These are phyloP conservation scores for Microctonus hyperodae DNA, from an alignment of 2,888 invertebrate genomes.

Conservation along the genomic window DNA sequence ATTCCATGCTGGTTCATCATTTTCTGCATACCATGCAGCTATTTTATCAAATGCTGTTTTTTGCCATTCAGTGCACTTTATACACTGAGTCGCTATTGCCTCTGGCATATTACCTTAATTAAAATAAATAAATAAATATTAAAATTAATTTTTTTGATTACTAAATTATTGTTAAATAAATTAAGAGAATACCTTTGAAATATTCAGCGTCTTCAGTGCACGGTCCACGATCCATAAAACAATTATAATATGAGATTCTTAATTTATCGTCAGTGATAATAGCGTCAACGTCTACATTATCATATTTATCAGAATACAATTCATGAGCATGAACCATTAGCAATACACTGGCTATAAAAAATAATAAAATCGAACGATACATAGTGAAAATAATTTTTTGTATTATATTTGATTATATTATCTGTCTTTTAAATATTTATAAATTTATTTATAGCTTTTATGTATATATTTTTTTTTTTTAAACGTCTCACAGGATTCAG, in stretches of 20 bases:
- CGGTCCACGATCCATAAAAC: slow-evolving; percentile 46
- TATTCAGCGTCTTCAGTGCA: slow-evolving; percentile 47
- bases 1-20: slow-evolving; percentile 45
- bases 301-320: slow-evolving; percentile 49
- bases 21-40: slow-evolving; percentile 47
- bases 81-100: slow-evolving; percentile 48
- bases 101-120: slow-evolving; percentile 50
- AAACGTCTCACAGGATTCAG: too few species aligned
- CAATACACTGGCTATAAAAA: slow-evolving; percentile 24
- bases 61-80: slow-evolving; percentile 49
- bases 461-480: too few species aligned
- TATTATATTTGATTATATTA: background rate
- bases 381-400: background rate
- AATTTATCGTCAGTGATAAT: slow-evolving; percentile 48
- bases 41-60: slow-evolving; percentile 45
- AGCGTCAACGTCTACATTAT: slow-evolving; percentile 50
- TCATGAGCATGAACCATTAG: slow-evolving; percentile 37
- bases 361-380: slow-evolving; percentile 3
- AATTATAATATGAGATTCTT: slow-evolving; percentile 51
- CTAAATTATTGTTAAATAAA: background rate
- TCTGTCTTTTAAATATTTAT: too few species aligned
- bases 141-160: background rate
- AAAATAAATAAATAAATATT: background rate
- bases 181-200: slow-evolving; percentile 44
- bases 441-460: too few species aligned